Base-by-base conservation (phyloP, 2,888 invertebrate genomes). In the Caenorhabditis becei region DNA sequence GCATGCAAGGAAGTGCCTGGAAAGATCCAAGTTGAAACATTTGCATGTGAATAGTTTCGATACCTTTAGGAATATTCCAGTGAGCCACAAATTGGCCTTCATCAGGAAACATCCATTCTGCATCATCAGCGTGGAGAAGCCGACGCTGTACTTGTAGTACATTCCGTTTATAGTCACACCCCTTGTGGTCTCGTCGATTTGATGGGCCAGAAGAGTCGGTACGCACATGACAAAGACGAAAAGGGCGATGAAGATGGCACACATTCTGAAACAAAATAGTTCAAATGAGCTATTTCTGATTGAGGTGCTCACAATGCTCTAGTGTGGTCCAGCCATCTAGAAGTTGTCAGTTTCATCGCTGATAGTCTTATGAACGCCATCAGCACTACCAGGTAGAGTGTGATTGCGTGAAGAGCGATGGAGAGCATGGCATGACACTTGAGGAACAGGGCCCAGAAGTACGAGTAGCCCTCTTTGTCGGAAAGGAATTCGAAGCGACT, bases 361-460 rank as follows among this genome's bases (percentile, higher is more conserved):
- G 83, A 82, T 20, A 77, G 70, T 23, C 89, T 80, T 51, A 89
- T 86, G 75, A 87, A 87, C n/a, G 89, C 89, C 89, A 89, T 86
- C 26, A 86, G 62, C 1, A 89, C 89, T 23, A 88, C 87, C 28
- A 89, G 72, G 77, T 89, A 89, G 20, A 89, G 80, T 16, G 87
- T 86, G 44, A 86, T 85, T 10, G 88, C 88, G 65, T 89, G 89
- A 37, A 88, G 83, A 24, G 83, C 85, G 54, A 89, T 88, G 54
- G 83, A 83, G 37, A 85, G 47, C 61, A 86, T 83, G 1, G 83
- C 87, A 74, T 89, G 89, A 18, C 86, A 63, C 71, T 85, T 84
- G n/a, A 88, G 79, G 58, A 88, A 88, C 1, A 84, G 54, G 0
- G 85, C 84, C 88, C 88, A 88, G 14, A 79, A 74, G 65, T 86